phyloP scores from a whole-genome alignment of 2,113 vertebrate species.

The Orycteropus afer region DNA sequence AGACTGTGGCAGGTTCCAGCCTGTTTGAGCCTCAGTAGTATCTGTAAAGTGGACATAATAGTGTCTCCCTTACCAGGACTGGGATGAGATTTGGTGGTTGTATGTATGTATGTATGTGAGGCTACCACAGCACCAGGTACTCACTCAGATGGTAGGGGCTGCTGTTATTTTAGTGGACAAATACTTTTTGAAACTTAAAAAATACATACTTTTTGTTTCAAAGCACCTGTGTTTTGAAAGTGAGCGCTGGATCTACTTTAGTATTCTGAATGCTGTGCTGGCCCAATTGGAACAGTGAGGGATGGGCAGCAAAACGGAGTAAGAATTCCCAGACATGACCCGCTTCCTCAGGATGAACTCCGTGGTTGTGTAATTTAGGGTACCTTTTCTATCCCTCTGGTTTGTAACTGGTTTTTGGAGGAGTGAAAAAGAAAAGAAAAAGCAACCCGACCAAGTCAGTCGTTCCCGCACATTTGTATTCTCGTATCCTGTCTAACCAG shows the following conservation, averaged over 20 bases:
- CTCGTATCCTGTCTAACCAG: not conserved
- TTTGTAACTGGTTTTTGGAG: not conserved
- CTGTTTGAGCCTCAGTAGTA: not conserved
- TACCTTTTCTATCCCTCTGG: not conserved
- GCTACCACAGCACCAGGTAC: not conserved
- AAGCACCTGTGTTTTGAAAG: not conserved
- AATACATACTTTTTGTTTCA: not conserved
- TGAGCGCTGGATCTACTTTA: not conserved
- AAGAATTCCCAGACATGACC: not conserved
- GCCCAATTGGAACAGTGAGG: not conserved
- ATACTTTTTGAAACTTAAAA: not conserved
- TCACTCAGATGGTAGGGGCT: not conserved
- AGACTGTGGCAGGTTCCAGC: not conserved
- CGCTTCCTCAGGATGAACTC: not conserved
- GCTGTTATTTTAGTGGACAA: not conserved
- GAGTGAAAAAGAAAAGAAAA: not conserved
- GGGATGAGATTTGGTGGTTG: not conserved
- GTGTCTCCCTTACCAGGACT: not conserved
- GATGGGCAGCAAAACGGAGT: not conserved
- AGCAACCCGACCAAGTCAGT: not conserved
- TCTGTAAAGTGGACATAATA: not conserved
- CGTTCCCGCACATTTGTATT: not conserved
- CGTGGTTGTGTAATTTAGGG: not conserved
- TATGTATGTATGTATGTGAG: not conserved
- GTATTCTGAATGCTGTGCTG: not conserved